phyloP scores from a whole-genome alignment of 2,797 vertebrate genomes.

The Sternarchorhynchus goeldii region DNA sequence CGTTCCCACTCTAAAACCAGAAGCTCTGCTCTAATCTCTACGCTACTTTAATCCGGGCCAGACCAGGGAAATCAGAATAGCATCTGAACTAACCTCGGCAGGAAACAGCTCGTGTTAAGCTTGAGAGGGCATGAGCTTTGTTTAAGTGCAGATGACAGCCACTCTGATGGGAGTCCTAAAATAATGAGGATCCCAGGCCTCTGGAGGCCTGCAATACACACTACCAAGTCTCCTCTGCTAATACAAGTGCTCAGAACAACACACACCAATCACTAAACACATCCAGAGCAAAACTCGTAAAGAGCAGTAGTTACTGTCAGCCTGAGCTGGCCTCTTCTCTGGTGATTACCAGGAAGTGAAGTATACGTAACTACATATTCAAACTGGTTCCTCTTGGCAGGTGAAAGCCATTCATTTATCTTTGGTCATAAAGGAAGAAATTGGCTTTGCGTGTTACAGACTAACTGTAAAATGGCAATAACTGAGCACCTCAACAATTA shows the following conservation, averaged over 20 bases:
- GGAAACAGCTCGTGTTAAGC: slow-evolving; percentile 50
- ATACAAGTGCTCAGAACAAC: slow-evolving; percentile 16
- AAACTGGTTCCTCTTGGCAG: not conserved
- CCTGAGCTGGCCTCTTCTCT: not conserved
- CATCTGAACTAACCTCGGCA: slow-evolving; percentile 51
- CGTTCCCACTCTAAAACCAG: slow-evolving; percentile 22
- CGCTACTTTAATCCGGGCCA: slow-evolving; percentile 13
- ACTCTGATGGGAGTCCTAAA: slow-evolving; percentile 48
- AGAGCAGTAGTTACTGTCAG: not conserved
- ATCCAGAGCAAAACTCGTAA: not conserved
- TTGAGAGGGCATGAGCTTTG: slow-evolving; percentile 38
- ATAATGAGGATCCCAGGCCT: slow-evolving; percentile 43
- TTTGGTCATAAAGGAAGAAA: not conserved
- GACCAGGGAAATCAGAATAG: slow-evolving; percentile 36
- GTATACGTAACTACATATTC: not conserved
- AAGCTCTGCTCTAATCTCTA: slow-evolving; percentile 22
- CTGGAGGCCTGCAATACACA: slow-evolving; percentile 18
- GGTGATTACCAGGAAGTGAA: not conserved
- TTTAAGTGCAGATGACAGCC: slow-evolving; percentile 43
- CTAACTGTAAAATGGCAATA: too few relatives aligned
- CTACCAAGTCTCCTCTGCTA: not conserved
- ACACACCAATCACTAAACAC: not conserved
- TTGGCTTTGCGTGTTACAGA: too few relatives aligned
- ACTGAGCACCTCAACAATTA: too few relatives aligned
- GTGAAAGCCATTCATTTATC: not conserved